Evolutionary conservation across 2,888 invertebrate genomes (phyloP), one percentile per base, ranked within the genome.

Genomic region (Mongoloraphidia duomilia): DNA sequence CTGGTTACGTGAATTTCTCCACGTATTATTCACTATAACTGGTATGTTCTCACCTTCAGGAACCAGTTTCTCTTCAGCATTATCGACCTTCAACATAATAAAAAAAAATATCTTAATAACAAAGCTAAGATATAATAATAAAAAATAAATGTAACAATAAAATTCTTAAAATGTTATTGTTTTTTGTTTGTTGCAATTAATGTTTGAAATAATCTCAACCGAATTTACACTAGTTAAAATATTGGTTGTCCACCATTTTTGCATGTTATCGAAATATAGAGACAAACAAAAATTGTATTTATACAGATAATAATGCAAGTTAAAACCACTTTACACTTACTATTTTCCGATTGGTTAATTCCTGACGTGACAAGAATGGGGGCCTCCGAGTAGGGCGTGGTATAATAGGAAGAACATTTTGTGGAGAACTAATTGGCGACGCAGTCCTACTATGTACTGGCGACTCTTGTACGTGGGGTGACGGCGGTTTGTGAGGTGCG

Each of bases 381-480:
- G 48, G 48, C 14, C 17, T 36, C 33, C 48, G 34, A 13, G 39
- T 42, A 9, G 42, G 38, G 36, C 35, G 48, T n/a, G 43, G 26
- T 33, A 42, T 38, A 14, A 14, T 37, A 8, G 43, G 34, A 9
- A 34, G 43, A 42, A 38, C 36, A 36, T 33, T 48, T 11, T 42
- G 37, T 41, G 33, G 41, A 12, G 43, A 14, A 33, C 38, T 48
- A 12, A 48, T 43, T 17, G 48, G 48, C 38, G 48, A 48, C n/a
- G 13, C 48, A 34, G 48, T 48, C 26, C 48, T 35, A 43, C 48
- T 48, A 12, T 48, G 42, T 33, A 41, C 43, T 37, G 48, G 48
- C 17, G 48, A 48, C 36, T 48, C 48, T 36, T 48, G 17, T n/a
- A 37, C 36, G 43, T 42, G 48, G n/a, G 48, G 43, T 10, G 48